Evolutionary conservation across 1,140 invertebrate genomes (phyloP).

Genomic region (Bombus balteatus): DNA sequence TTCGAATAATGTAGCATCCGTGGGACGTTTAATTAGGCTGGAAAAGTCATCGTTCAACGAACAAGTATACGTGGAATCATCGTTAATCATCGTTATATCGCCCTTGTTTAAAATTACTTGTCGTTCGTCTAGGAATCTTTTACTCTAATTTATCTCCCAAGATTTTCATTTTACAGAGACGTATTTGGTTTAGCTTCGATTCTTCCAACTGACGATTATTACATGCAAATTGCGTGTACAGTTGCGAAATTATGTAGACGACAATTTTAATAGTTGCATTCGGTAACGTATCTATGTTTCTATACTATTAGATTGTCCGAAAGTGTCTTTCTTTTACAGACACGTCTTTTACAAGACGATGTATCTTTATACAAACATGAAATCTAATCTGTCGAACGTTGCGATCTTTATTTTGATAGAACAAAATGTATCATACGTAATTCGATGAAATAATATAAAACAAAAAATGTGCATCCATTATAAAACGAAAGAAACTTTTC

Average conservation of each 20-base stretch:
- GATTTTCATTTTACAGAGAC: no score
- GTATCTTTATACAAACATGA: no score
- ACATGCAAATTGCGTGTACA: neutral
- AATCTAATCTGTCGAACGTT: no score
- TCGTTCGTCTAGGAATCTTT: neutral
- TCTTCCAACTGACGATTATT: accelerated
- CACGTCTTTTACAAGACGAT: no score
- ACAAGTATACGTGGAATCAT: no score
- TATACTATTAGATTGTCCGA: no score
- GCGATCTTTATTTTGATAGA: no score
- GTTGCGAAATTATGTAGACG: neutral
- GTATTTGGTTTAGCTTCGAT: neutral
- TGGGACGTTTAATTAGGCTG: neutral
- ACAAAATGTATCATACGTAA: no score
- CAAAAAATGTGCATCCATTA: no score
- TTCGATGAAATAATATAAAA: no score
- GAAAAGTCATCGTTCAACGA: neutral
- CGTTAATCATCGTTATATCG: neutral
- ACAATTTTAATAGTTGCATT: neutral
- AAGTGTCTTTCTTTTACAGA: no score
- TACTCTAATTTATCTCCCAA: neutral
- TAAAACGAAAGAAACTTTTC: no score
- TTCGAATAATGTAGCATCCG: neutral
- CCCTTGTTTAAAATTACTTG: neutral
- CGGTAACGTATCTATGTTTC: neutral